Evolutionary conservation across 1,140 invertebrate species (phyloP).

Genomic region (Chionoecetes opilio): DNA sequence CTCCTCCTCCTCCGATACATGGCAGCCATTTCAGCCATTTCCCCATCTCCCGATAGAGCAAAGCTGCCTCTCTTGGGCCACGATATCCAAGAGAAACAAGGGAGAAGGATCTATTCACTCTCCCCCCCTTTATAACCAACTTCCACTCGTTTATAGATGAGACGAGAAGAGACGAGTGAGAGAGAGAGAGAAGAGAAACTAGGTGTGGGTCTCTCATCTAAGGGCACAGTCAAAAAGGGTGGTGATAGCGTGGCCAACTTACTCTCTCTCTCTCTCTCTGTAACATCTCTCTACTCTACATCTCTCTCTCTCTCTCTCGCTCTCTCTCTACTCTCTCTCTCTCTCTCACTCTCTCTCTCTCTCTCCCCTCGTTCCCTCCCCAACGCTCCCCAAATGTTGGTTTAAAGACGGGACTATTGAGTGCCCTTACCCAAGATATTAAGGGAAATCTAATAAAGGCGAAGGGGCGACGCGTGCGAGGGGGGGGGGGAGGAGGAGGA

Average conservation of each 20-base stretch:
- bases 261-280: too few species aligned
- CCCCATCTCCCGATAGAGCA: background rate
- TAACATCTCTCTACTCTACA: too few species aligned
- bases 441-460: constrained; percentile 77
- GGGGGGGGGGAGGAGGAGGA: constrained; percentile 52
- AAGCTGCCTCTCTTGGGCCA: background rate
- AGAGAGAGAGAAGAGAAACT: constrained; percentile 31
- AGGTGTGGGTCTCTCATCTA: background rate
- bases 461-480: constrained; percentile 63
- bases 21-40: background rate
- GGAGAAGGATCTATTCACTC: background rate
- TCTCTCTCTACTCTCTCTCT: background rate
- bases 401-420: constrained; percentile 79
- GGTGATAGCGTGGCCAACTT: background rate
- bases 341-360: background rate
- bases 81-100: background rate
- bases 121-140: too few species aligned
- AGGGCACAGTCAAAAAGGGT: background rate
- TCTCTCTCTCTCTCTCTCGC: background rate
- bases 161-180: too few species aligned
- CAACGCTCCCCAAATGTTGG: constrained; percentile 74
- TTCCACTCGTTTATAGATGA: too few species aligned
- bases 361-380: background rate
- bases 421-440: constrained; percentile 76
- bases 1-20: background rate